Evolutionary conservation across 2,888 invertebrate genomes (phyloP).

Genomic region (Pseudococcus jackbeardsleyi): DNA sequence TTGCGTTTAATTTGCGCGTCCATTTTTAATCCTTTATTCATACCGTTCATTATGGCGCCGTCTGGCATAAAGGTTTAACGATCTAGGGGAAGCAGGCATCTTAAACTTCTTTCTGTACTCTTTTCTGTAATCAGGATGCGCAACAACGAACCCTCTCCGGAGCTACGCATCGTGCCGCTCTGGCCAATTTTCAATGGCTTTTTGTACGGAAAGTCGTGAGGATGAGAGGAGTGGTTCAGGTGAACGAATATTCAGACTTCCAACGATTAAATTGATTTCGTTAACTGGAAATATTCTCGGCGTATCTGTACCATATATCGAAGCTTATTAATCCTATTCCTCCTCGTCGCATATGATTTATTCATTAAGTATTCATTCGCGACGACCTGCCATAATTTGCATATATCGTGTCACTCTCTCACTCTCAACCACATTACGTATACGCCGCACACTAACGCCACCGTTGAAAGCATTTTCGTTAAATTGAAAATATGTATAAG

Average conservation of each 20-base stretch:
- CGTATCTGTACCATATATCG: background rate
- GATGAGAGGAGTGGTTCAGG: background rate
- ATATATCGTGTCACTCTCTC: constrained; percentile 11
- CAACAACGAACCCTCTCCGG: background rate
- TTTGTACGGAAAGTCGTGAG: background rate
- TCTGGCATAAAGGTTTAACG: constrained; percentile 43
- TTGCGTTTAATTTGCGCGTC: constrained; percentile 38
- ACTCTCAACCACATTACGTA: background rate
- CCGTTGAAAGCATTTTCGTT: constrained; percentile 37
- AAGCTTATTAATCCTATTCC: constrained; percentile 41
- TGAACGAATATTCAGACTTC: background rate
- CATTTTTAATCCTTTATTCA: constrained; percentile 47
- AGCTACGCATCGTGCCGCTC: background rate
- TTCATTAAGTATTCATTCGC: constrained; percentile 37
- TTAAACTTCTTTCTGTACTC: constrained; percentile 11
- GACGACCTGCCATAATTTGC: constrained; percentile 20
- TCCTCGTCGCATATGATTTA: background rate
- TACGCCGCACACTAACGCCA: background rate
- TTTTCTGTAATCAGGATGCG: background rate
- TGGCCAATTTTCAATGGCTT: background rate
- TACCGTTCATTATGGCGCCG: constrained; percentile 35
- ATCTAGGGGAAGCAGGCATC: background rate
- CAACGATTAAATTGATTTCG: constrained; percentile 38
- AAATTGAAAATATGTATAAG: constrained; percentile 29
- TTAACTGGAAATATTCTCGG: background rate